Base-by-base conservation (phyloP, 2,113 vertebrate genomes). In the Apodemus sylvaticus region DNA sequence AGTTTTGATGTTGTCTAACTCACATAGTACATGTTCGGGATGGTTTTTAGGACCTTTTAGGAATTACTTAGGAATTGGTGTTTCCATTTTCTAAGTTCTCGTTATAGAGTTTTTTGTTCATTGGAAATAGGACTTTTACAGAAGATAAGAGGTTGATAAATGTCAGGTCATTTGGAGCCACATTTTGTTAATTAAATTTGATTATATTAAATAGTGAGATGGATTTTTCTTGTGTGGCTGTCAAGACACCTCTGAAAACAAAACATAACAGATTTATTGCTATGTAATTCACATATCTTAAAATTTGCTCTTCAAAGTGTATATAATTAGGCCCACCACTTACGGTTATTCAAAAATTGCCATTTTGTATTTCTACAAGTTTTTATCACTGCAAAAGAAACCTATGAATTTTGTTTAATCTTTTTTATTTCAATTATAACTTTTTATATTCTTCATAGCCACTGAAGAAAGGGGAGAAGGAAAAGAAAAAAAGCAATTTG, bases 401-500 rank as follows among this genome's bases (percentile, higher is more conserved):
- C 62, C 20, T 11, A 9, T 78, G 76, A 22, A 55, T 97, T 95
- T 92, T 64, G 9, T 74, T 93, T 68, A 90, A 85, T 91, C 3
- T 95, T 95, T 78, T 9, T 68, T 97, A 55, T 97, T 96, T 98
- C 92, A 98, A 96, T 90, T 97, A 64, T 98, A 98, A 89, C 86
- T 96, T 98, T 79, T 96, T 93, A 2, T 97, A 76, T 98, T 74
- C 95, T 98, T 98, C 70, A 89, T 97, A 99, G 99, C 97, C 98
- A 97, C 95, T 98, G 94, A 99, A 99, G 98, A 99, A 99, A 98
- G 98, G 93, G 95, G 99, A 99, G 97, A 99, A 99, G 97, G 99
- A 99, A 98, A 99, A 99, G 99, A 99, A 99, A 98, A 99, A 99
- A 98, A 99, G 99, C 97, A 99, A 99, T 98, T 98, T 99, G 98